Evolutionary conservation across 1,140 invertebrate genomes (phyloP).

Genomic region (Acyrthosiphon pisum): DNA sequence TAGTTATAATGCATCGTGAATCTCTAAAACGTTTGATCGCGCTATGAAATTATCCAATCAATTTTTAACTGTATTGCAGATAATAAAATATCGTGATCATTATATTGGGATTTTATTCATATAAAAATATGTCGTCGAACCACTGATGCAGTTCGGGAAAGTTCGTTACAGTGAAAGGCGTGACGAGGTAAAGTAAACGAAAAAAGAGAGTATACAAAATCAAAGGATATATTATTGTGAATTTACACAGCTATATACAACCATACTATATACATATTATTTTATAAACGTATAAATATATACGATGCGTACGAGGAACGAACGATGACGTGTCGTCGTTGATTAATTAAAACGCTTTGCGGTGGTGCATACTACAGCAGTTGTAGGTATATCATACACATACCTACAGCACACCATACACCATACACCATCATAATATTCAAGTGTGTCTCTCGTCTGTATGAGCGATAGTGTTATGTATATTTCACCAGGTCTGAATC

Average conservation of each 20-base stretch:
- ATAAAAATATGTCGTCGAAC: background rate
- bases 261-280: background rate
- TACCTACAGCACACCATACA: background rate
- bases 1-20: background rate
- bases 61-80: background rate
- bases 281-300: background rate
- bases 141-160: no score
- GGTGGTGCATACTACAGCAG: background rate
- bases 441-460: background rate
- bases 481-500: background rate
- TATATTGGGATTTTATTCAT: background rate
- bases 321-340: slow-evolving; percentile 10
- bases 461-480: background rate
- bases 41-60: background rate
- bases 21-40: background rate
- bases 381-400: background rate
- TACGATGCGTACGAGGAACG: background rate
- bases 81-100: background rate
- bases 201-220: background rate
- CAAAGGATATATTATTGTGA: background rate
- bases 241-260: background rate
- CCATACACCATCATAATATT: slow-evolving; percentile 1
- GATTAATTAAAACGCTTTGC: slow-evolving; percentile 39
- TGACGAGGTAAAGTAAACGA: background rate
- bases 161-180: background rate